Evolutionary conservation across 1,140 invertebrate genomes (phyloP).

Genomic region (Rhyzopertha dominica): DNA sequence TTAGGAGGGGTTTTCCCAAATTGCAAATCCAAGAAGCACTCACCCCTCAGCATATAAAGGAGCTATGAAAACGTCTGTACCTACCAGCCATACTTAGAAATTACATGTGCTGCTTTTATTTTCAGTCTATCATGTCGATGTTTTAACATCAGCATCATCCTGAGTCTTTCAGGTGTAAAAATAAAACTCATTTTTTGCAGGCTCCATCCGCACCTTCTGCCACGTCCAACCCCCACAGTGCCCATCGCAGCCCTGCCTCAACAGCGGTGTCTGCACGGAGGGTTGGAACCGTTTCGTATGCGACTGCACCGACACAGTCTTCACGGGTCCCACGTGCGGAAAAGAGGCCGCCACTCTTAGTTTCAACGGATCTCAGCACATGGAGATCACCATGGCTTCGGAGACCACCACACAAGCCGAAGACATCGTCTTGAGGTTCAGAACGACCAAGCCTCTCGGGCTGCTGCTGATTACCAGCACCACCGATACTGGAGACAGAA

Average conservation of each 20-base stretch:
- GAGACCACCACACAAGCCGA: conserved; percentile 87
- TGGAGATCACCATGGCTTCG: conserved; percentile 56
- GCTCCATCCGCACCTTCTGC: conserved; percentile 79
- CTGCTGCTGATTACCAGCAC: conserved; percentile 70
- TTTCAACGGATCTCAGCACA: conserved; percentile 83
- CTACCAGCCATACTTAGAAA: too few relatives aligned
- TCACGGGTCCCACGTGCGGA: conserved; percentile 86
- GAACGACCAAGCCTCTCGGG: conserved; percentile 70
- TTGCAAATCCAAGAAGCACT: too few relatives aligned
- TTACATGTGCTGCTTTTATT: too few relatives aligned
- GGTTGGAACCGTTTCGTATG: conserved; percentile 97
- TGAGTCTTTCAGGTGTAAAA: too few relatives aligned
- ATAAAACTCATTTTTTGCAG: conserved; percentile 56
- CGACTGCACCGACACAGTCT: conserved; percentile 87
- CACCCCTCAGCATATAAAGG: too few relatives aligned
- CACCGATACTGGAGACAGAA: conserved; percentile 69
- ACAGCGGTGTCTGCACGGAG: conserved; percentile 83
- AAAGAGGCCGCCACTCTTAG: conserved; percentile 83
- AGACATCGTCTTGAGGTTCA: conserved; percentile 82
- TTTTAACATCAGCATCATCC: too few relatives aligned
- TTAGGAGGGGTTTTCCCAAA: too few relatives aligned
- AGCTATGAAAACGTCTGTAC: too few relatives aligned
- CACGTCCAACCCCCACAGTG: conserved; percentile 79
- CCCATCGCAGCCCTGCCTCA: conserved; percentile 79
- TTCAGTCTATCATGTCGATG: too few relatives aligned